These are phyloP conservation scores for Aphis craccivora DNA, from an alignment of 1,140 invertebrate species.

Conservation along the genomic window DNA sequence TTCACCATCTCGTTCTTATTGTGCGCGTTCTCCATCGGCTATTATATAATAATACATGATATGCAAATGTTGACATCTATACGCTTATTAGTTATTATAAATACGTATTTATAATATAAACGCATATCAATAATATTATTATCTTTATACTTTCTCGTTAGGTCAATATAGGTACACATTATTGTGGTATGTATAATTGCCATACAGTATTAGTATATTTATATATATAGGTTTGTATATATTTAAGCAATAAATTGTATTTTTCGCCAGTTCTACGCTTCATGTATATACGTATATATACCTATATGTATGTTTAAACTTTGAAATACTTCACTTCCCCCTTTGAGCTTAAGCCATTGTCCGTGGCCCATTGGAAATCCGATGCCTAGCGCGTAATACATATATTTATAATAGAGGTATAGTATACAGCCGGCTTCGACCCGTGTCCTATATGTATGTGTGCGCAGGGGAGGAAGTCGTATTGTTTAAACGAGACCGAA, in stretches of 20 bases:
- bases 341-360: neutral
- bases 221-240: no score
- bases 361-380: neutral
- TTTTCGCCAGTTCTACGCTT: neutral
- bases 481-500: constrained; percentile 5
- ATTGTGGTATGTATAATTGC: no score
- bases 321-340: neutral
- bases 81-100: neutral
- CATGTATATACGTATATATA: neutral
- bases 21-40: neutral
- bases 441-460: neutral
- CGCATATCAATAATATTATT: neutral
- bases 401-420: neutral
- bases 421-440: neutral
- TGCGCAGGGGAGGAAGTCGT: neutral
- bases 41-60: neutral
- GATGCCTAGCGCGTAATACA: neutral
- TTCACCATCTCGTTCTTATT: neutral
- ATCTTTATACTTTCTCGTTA: neutral
- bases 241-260: constrained; percentile 12
- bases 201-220: no score
- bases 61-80: constrained; percentile 1
- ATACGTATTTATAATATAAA: neutral
- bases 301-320: neutral
- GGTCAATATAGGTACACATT: neutral